phyloP scores from a whole-genome alignment of 2,797 vertebrate species.

The Ciconia nigra region DNA sequence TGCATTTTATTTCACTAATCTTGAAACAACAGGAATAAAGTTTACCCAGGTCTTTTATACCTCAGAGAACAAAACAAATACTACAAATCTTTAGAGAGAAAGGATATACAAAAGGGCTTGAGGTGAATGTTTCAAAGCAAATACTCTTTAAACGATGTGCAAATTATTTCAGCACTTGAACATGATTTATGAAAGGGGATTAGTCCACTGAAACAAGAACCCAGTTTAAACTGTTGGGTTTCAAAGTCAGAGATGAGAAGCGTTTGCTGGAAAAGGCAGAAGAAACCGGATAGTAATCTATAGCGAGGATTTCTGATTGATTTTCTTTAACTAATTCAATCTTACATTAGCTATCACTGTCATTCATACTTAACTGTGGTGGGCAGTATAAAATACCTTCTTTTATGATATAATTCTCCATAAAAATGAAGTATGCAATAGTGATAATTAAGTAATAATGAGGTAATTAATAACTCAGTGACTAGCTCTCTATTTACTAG shows the following conservation, averaged over 20 bases:
- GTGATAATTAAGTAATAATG: constrained; percentile 64
- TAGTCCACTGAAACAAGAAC: constrained; percentile 81
- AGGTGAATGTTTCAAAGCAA: constrained; percentile 88
- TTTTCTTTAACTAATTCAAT: constrained; percentile 60
- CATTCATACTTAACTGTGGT: constrained; percentile 49
- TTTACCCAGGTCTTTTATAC: constrained; percentile 86
- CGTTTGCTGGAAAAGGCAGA: constrained; percentile 65
- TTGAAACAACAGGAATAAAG: constrained; percentile 85
- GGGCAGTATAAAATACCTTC: constrained; percentile 52
- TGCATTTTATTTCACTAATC: constrained; percentile 85
- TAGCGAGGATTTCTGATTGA: constrained; percentile 67
- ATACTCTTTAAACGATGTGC: constrained; percentile 84
- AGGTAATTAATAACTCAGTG: constrained; percentile 58
- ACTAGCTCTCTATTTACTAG: constrained; percentile 37
- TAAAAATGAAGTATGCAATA: constrained; percentile 42
- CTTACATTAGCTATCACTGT: constrained; percentile 48
- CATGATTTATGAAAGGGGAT: constrained; percentile 83
- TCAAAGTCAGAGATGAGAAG: constrained; percentile 78
- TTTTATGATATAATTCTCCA: constrained; percentile 52
- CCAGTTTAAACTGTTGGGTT: constrained; percentile 76
- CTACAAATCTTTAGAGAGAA: constrained; percentile 81
- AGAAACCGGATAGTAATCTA: constrained; percentile 68
- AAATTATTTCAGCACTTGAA: constrained; percentile 85
- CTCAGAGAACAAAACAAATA: constrained; percentile 87
- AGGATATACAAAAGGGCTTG: constrained; percentile 82